Conservation (phyloP, 53 echinoderm and acorn worm species). For the Actinopyga echinites region DNA sequence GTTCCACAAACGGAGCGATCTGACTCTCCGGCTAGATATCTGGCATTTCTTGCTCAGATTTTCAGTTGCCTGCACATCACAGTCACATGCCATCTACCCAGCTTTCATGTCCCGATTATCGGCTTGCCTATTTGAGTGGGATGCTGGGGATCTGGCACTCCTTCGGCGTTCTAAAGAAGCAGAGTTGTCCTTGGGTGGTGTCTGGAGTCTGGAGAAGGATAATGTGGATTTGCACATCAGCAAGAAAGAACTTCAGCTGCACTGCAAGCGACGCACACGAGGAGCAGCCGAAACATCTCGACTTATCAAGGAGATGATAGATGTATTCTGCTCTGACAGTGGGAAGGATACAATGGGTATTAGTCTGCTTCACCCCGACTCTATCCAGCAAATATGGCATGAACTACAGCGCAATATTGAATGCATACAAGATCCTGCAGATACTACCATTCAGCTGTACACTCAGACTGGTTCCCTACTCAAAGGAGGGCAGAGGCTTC, state of each 20-base stretch:
- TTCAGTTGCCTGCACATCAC: slow-evolving; percentile 57
- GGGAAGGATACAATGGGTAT: slow-evolving; percentile 70
- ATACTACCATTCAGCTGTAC: slow-evolving; percentile 37
- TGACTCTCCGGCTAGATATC: slow-evolving; percentile 65
- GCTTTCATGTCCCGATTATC: slow-evolving; percentile 4
- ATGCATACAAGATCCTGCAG: slow-evolving; percentile 63
- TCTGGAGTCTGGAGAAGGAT: slow-evolving; percentile 4
- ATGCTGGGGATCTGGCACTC: slow-evolving; percentile 33
- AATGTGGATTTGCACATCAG: slow-evolving; percentile 6
- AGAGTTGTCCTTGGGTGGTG: not conserved
- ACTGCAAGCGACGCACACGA: slow-evolving; percentile 48
- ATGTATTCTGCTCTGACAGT: slow-evolving; percentile 47
- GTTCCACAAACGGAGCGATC: slow-evolving; percentile 61
- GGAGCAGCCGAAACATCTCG: slow-evolving; percentile 51
- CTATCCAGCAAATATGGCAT: slow-evolving; percentile 47
- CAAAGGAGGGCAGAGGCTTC: slow-evolving; percentile 52
- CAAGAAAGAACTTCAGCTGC: slow-evolving; percentile 39
- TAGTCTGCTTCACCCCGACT: slow-evolving; percentile 54
- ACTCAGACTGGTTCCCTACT: slow-evolving; percentile 34
- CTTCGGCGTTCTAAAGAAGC: slow-evolving; percentile 4
- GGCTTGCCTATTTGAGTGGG: slow-evolving; percentile 57
- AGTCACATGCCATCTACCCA: slow-evolving; percentile 65
- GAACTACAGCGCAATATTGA: slow-evolving; percentile 58
- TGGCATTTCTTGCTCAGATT: slow-evolving; percentile 74
- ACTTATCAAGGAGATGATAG: slow-evolving; percentile 55